Evolutionary conservation across 1,140 invertebrate genomes (phyloP), one percentile per base, ranked within the genome.

Genomic region (Cylas formicarius): DNA sequence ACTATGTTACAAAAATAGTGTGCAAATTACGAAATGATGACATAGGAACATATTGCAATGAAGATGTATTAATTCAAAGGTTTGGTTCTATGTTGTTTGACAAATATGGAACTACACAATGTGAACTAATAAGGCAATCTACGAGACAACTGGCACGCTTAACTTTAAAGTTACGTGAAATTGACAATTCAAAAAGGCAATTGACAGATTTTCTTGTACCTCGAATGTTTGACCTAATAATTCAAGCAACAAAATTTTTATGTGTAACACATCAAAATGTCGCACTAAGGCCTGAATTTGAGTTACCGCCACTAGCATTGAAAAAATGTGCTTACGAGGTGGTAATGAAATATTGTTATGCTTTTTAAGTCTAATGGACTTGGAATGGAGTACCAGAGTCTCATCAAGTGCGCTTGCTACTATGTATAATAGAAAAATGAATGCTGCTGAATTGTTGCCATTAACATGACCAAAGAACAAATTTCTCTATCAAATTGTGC

Each of bases 21-120:
- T 21, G 39, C 23, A 38, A 29, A 29, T 29, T 45, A 3, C 32
- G 44, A 45, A 45, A 38, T 38, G 26, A 45, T 45, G 34, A 11
- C 13, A 45, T n/a, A n/a, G n/a, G n/a, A n/a, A n/a, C n/a, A n/a
- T n/a, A n/a, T n/a, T n/a, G n/a, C n/a, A n/a, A n/a, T n/a, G n/a
- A n/a, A n/a, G n/a, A n/a, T n/a, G n/a, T n/a, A n/a, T n/a, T n/a
- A n/a, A n/a, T n/a, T n/a, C n/a, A n/a, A n/a, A n/a, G n/a, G n/a
- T n/a, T n/a, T n/a, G n/a, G n/a, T n/a, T n/a, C n/a, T n/a, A n/a
- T n/a, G n/a, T n/a, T n/a, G n/a, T n/a, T n/a, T n/a, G n/a, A n/a
- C n/a, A n/a, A n/a, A n/a, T n/a, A n/a, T 45, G 32, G 34, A 11
- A 16, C 13, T 10, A 31, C 44, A 21, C 44, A 45, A 23, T 10